Evolutionary conservation across 2,888 invertebrate genomes (phyloP).

Genomic region (Copidosoma aretas): DNA sequence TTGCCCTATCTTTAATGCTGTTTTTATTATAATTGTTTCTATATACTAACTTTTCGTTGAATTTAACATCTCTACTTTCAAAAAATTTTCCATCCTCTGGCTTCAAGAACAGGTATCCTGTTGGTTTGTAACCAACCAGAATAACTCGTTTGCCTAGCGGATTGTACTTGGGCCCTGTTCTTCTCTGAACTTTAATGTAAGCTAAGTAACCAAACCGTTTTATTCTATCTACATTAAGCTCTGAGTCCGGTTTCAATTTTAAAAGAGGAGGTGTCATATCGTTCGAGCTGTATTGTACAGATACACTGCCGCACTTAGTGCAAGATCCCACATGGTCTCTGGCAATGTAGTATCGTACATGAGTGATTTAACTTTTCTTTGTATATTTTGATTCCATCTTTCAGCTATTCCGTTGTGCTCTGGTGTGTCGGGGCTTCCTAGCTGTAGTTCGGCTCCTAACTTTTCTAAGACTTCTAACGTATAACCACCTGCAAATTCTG

Average conservation of each 20-base stretch:
- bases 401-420: conserved; percentile 10
- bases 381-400: not conserved
- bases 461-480: conserved; percentile 10
- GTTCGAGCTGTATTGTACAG: conserved; percentile 33
- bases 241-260: not conserved
- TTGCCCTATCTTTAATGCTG: too few relatives aligned
- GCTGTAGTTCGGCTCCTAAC: conserved; percentile 9
- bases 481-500: conserved; percentile 18
- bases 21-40: not conserved
- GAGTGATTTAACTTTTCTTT: not conserved
- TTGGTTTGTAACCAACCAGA: too few relatives aligned
- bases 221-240: not conserved
- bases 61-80: too few relatives aligned
- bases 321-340: too few relatives aligned
- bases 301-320: too few relatives aligned
- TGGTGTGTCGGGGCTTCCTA: conserved; percentile 3
- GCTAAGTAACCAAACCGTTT: not conserved
- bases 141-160: conserved; percentile 26
- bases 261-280: too few relatives aligned
- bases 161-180: not conserved
- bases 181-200: too few relatives aligned
- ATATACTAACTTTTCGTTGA: conserved; percentile 38
- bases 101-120: too few relatives aligned
- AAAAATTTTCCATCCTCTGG: too few relatives aligned
- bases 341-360: not conserved